Conservation (phyloP, 2,113 vertebrate genomes). For the Toxotes chatareus region DNA sequence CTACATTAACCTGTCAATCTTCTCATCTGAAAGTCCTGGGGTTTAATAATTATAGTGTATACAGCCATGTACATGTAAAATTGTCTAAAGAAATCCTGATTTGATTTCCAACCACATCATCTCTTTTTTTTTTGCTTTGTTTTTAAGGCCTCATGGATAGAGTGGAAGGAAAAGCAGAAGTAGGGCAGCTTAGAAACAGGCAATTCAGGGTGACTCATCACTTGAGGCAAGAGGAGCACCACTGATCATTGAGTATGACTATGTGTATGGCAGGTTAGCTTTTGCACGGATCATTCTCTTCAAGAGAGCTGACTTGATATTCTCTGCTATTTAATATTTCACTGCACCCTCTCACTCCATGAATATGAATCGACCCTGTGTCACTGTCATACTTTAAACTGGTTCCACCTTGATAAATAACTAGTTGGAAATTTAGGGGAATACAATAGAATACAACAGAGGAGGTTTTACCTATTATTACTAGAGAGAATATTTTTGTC, state of each 20-base stretch:
- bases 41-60: slow-evolving; percentile 40
- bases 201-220: slow-evolving; percentile 47
- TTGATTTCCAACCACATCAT: not conserved
- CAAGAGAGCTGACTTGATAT: slow-evolving; percentile 38
- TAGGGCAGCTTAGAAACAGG: slow-evolving; percentile 41
- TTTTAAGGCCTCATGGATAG: slow-evolving; percentile 4
- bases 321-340: slow-evolving; percentile 50
- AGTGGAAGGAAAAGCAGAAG: slow-evolving; percentile 10
- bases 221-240: slow-evolving; percentile 16
- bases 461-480: not conserved
- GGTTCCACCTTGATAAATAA: slow-evolving; percentile 20
- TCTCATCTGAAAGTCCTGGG: slow-evolving; percentile 1
- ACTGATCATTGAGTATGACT: slow-evolving; percentile 41
- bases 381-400: slow-evolving; percentile 14
- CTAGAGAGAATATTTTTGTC: not conserved
- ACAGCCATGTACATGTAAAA: slow-evolving; percentile 7
- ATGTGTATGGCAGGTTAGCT: slow-evolving; percentile 30
- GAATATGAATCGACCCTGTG: slow-evolving; percentile 31
- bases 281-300: slow-evolving; percentile 40
- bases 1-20: slow-evolving; percentile 52
- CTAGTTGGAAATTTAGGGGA: not conserved
- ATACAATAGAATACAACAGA: not conserved
- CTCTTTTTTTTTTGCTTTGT: not conserved
- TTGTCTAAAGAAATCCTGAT: slow-evolving; percentile 43
- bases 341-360: slow-evolving; percentile 15